phyloP scores from a whole-genome alignment of 2,888 invertebrate genomes.

The Brenthis daphne region DNA sequence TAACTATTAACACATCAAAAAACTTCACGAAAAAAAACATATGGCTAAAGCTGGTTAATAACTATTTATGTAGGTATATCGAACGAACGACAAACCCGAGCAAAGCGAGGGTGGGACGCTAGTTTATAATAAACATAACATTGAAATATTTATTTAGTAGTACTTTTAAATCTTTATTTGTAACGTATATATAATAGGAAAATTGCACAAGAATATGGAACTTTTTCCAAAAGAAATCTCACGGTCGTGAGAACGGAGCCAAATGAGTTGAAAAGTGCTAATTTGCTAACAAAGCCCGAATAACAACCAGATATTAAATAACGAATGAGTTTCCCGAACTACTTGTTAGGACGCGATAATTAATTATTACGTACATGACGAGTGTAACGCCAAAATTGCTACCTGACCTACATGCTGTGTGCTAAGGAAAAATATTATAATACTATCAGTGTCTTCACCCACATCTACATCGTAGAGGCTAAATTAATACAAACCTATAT shows the following conservation, averaged over 20 bases:
- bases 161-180: no score
- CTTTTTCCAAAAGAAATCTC: slow-evolving; percentile 29
- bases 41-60: no score
- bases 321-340: slow-evolving; percentile 63
- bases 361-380: slow-evolving; percentile 53
- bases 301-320: slow-evolving; percentile 55
- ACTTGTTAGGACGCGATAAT: slow-evolving; percentile 61
- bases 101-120: no score
- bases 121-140: no score
- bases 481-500: no score
- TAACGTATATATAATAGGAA: neutral
- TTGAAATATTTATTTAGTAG: no score
- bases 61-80: no score
- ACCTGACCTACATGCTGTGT: neutral
- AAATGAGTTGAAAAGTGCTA: slow-evolving; percentile 53
- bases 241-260: slow-evolving; percentile 50
- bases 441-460: neutral
- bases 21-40: no score
- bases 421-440: neutral
- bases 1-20: no score
- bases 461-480: neutral
- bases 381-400: neutral
- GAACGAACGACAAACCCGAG: no score
- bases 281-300: slow-evolving; percentile 63
- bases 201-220: slow-evolving; percentile 23